A percentile compares a stretch with the other conserved stretches of the same genome.
These are phyloP conservation scores for Plutomurus gul DNA, from an alignment of 1,140 invertebrate genomes.

Conservation along the genomic window DNA sequence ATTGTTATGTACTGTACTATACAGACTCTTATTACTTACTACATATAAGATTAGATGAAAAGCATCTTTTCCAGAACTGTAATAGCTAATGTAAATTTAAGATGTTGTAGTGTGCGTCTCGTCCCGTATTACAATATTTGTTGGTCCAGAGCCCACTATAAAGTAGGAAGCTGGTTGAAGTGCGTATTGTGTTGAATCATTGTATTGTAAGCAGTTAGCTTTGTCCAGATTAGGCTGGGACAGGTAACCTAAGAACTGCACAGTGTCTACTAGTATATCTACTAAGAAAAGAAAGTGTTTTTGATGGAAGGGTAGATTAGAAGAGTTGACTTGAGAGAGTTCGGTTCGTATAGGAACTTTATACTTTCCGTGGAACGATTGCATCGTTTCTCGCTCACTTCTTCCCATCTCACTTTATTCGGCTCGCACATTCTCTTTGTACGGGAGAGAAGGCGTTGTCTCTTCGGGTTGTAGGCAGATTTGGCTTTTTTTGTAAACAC, in stretches of 20 bases:
- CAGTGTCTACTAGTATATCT: not conserved
- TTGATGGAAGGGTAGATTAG: constrained; percentile 42
- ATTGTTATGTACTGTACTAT: not conserved
- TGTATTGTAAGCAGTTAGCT: not conserved
- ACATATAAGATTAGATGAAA: not conserved
- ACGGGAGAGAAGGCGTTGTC: not conserved
- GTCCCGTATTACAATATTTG: not conserved
- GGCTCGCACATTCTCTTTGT: not conserved
- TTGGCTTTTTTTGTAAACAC: not conserved
- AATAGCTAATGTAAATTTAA: not conserved
- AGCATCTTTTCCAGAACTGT: not conserved
- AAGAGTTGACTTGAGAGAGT: not conserved
- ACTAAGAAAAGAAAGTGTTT: constrained; percentile 1
- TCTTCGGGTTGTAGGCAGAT: not conserved
- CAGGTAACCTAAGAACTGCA: constrained; percentile 16
- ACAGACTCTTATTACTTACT: not conserved
- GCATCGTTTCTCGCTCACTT: not conserved
- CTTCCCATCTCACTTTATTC: not conserved
- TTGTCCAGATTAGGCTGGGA: not conserved
- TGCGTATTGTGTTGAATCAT: not conserved
- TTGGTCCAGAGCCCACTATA: not conserved
- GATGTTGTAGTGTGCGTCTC: not conserved
- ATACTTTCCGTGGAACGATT: not conserved
- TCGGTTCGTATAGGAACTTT: not conserved
- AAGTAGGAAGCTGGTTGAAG: constrained; percentile 11